Percentiles rank a stretch among this genome's conserved stretches.
phyloP scores from a whole-genome alignment of 2,113 vertebrate genomes.

The Tautogolabrus adspersus region DNA sequence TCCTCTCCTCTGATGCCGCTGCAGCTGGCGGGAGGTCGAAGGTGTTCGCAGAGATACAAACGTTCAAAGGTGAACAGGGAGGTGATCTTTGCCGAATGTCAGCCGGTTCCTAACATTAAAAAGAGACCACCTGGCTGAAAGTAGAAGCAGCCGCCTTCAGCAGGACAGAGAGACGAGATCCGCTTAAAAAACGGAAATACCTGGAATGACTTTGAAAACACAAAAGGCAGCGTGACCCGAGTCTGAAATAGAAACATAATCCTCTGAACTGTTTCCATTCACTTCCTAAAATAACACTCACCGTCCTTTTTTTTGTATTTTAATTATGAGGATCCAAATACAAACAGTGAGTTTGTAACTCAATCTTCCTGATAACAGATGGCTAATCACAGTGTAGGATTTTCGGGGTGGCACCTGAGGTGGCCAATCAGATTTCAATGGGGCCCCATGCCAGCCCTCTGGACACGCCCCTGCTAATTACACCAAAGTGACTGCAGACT shows the following conservation, averaged over 20 bases:
- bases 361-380: no score
- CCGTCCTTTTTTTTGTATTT: constrained; percentile 24
- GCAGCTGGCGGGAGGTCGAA: constrained; percentile 30
- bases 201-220: neutral
- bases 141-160: neutral
- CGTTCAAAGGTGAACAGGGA: constrained; percentile 33
- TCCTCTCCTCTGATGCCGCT: neutral
- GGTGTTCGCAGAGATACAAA: constrained; percentile 24
- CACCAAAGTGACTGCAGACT: no score
- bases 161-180: constrained; percentile 4
- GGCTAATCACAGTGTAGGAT: no score
- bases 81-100: constrained; percentile 36
- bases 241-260: neutral
- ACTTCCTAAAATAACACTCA: constrained; percentile 20
- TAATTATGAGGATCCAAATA: constrained; percentile 46
- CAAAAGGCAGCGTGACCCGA: neutral
- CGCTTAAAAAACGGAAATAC: neutral
- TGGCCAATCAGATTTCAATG: no score
- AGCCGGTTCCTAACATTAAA: constrained; percentile 10
- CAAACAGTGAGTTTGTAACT: neutral
- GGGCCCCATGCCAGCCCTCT: no score
- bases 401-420: no score
- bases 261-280: constrained; percentile 1
- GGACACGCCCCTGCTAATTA: no score
- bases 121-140: constrained; percentile 14